Evolutionary conservation across 1,140 invertebrate genomes (phyloP), one percentile per base, ranked within the genome.

Genomic region (Trichogramma pretiosum): DNA sequence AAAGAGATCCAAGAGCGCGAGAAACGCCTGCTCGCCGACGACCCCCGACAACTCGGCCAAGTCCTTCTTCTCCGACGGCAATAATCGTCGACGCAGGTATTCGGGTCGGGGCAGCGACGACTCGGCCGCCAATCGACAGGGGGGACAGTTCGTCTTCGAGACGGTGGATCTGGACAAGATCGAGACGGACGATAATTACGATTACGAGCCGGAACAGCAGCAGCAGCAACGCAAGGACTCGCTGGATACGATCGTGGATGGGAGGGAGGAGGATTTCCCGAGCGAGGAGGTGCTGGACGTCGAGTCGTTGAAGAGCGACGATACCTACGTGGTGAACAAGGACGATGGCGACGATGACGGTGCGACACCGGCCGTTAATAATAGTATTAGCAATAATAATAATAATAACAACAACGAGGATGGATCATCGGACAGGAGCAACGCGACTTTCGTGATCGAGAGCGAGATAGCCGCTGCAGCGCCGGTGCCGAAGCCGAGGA

Each of bases 381-480:
- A 53, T 8, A 56, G 33, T 33, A n/a, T 26, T 21, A 50, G 47
- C 21, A 38, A 36, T 14, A 34, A 28, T 18, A 37, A 40, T 21
- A 39, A 22, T 37, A 38, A 28, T 34, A 54, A 24, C n/a, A 58
- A 56, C 24, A 50, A 44, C 2, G 57, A 43, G 37, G n/a, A n/a
- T n/a, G n/a, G n/a, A n/a, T n/a, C n/a, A n/a, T 67, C 66, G 2
- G 24, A 55, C 8, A 52, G 44, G 5, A 70, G 67, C 24, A 64
- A 64, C 36, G 58, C 57, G 3, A 68, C 67, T 16, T 70, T 70
- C 50, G 54, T 58, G n/a, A 58, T 70, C 38, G 62, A 66, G 38
- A 63, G 58, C 35, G 60, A 69, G 51, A 35, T 57, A 28, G 9
- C 36, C 16, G n/a, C n/a, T n/a, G n/a, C n/a, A n/a, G n/a, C n/a